Percentiles rank a stretch among this genome's conserved stretches.
These are phyloP conservation scores for Anthophora plumipes DNA, from an alignment of 2,888 invertebrate genomes.

Conservation along the genomic window DNA sequence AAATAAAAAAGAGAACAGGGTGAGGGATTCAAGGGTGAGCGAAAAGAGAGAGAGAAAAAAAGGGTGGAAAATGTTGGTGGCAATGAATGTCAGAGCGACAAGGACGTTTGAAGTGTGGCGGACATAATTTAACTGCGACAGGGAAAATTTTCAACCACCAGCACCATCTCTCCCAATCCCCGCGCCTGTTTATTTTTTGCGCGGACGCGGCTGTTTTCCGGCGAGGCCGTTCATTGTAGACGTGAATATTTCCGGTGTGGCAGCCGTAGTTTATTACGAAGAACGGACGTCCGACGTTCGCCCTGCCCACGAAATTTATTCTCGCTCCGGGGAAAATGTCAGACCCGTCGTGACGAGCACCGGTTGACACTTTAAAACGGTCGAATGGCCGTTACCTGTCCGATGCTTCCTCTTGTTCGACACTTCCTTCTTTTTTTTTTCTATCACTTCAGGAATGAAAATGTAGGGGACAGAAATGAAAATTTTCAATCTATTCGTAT, in stretches of 20 bases:
- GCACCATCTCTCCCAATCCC: slow-evolving; percentile 23
- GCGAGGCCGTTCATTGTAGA: slow-evolving; percentile 48
- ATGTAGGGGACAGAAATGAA: no score
- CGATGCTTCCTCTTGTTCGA: neutral
- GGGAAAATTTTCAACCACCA: slow-evolving; percentile 66
- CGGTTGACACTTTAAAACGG: slow-evolving; percentile 21
- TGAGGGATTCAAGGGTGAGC: neutral
- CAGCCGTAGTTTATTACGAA: slow-evolving; percentile 67
- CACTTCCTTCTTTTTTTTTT: no score
- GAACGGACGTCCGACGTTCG: slow-evolving; percentile 68
- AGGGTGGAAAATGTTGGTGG: slow-evolving; percentile 16
- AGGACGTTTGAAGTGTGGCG: slow-evolving; percentile 60
- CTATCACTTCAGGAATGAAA: no score
- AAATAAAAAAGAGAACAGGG: neutral
- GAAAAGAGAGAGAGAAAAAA: neutral
- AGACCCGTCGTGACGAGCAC: slow-evolving; percentile 8
- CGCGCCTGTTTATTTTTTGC: slow-evolving; percentile 54
- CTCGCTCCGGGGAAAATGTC: slow-evolving; percentile 23
- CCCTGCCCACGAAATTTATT: slow-evolving; percentile 62
- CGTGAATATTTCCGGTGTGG: slow-evolving; percentile 65
- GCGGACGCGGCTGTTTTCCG: slow-evolving; percentile 51
- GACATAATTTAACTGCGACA: slow-evolving; percentile 65
- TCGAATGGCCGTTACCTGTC: slow-evolving; percentile 3
- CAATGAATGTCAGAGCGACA: slow-evolving; percentile 52
- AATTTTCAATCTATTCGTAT: no score